phyloP scores from a whole-genome alignment of 2,888 invertebrate species.

The Cephus rjabovi region DNA sequence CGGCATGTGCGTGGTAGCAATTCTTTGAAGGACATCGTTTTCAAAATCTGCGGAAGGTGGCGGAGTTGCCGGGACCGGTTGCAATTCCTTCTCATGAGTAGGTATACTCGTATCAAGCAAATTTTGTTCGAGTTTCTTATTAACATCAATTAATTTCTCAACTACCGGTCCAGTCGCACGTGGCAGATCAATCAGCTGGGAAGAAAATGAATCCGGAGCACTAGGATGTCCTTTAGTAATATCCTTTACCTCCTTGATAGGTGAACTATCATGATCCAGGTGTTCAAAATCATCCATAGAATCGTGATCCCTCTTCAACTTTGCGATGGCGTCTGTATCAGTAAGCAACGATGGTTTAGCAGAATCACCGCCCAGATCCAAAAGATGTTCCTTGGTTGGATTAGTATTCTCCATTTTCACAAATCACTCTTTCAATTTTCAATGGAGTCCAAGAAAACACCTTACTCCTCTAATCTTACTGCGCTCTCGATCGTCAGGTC shows the following conservation, averaged over 20 bases:
- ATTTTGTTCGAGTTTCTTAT: constrained; percentile 18
- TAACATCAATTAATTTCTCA: constrained; percentile 1
- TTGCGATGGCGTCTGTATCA: constrained; percentile 11
- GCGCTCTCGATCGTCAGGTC: constrained; percentile 55
- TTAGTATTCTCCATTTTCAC: background rate
- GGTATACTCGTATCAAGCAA: constrained; percentile 44
- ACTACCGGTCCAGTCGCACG: constrained; percentile 61
- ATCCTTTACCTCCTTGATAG: constrained; percentile 53
- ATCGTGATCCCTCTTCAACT: constrained; percentile 73
- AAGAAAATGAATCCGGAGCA: constrained; percentile 19
- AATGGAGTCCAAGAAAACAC: background rate
- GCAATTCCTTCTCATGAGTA: constrained; percentile 29
- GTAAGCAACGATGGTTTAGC: background rate
- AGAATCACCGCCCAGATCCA: background rate
- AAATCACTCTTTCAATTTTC: background rate
- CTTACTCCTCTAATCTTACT: background rate
- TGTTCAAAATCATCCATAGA: constrained; percentile 82
- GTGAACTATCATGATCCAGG: constrained; percentile 73
- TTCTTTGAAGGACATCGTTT: constrained; percentile 36
- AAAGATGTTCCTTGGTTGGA: background rate
- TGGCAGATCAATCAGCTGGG: constrained; percentile 38
- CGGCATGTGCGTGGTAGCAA: constrained; percentile 30
- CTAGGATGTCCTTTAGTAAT: constrained; percentile 8
- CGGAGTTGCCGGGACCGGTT: constrained; percentile 54
- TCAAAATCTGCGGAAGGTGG: constrained; percentile 55